phyloP scores from a whole-genome alignment of 2,113 vertebrate genomes.

The Aythya baeri region DNA sequence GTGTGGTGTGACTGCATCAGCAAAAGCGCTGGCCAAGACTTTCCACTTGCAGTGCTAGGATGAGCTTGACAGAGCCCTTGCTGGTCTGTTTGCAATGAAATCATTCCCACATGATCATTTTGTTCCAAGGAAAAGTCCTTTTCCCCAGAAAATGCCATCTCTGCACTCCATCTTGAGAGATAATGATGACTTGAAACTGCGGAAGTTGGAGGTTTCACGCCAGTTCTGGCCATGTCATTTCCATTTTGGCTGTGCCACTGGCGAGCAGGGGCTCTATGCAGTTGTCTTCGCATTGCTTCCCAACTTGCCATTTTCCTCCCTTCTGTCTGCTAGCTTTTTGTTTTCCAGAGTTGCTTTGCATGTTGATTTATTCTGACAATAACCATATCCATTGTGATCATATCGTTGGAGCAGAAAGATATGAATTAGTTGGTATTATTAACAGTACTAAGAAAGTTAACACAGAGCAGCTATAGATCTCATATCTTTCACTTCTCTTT shows the following conservation, averaged over 20 bases:
- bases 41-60: not conserved
- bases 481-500: not conserved
- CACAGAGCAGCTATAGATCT: not conserved
- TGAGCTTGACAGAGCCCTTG: not conserved
- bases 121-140: not conserved
- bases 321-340: not conserved
- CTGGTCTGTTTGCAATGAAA: rapidly evolving
- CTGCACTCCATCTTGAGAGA: rapidly evolving
- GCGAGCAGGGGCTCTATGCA: not conserved
- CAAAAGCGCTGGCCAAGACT: not conserved
- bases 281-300: not conserved
- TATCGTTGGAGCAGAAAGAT: not conserved
- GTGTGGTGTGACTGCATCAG: rapidly evolving
- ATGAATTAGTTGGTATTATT: not conserved
- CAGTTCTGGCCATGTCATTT: not conserved
- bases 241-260: rapidly evolving
- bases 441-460: not conserved
- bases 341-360: not conserved
- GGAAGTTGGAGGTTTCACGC: not conserved
- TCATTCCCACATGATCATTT: not conserved
- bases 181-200: not conserved
- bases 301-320: not conserved
- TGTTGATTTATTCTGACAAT: not conserved
- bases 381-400: not conserved
- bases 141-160: not conserved